Evolutionary conservation across 2,113 vertebrate genomes (phyloP).

Genomic region (Pao palembangensis): DNA sequence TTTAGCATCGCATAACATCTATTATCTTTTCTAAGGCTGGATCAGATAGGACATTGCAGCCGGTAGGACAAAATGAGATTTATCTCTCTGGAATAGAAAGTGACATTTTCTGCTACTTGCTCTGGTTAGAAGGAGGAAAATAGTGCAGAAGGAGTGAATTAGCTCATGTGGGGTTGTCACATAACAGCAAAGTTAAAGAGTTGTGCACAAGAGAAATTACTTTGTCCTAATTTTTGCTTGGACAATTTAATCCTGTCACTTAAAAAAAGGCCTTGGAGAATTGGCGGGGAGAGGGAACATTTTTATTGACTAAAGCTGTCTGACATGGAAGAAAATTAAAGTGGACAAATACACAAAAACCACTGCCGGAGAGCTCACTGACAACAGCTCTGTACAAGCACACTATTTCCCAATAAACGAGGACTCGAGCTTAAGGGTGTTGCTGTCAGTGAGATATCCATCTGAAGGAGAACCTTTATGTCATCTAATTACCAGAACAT

Average conservation of each 20-base stretch:
- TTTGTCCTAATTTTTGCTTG: conserved; percentile 52
- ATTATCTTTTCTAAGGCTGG: conserved; percentile 37
- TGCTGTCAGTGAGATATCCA: conserved; percentile 22
- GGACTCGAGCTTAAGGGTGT: conserved; percentile 6
- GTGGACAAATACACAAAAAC: conserved; percentile 43
- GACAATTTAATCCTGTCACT: conserved; percentile 60
- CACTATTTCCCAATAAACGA: conserved; percentile 39
- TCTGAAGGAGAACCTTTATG: conserved; percentile 22
- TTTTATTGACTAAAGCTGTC: conserved; percentile 52
- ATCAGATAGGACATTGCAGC: conserved; percentile 41
- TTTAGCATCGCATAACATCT: conserved; percentile 19
- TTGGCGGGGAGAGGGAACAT: conserved; percentile 19
- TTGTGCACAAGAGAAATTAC: conserved; percentile 54
- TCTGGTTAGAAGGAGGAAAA: conserved; percentile 4
- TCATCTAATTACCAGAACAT: conserved; percentile 29
- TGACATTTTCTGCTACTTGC: conserved; percentile 29
- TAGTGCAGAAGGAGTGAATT: conserved; percentile 26
- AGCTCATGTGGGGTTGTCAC: conserved; percentile 11
- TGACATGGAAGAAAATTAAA: conserved; percentile 51
- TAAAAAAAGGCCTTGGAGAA: conserved; percentile 46
- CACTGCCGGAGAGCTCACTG: conserved; percentile 25
- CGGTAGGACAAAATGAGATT: conserved; percentile 58
- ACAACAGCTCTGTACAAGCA: conserved; percentile 22
- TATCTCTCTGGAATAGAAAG: conserved; percentile 47
- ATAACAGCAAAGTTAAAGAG: conserved; percentile 29